These are phyloP conservation scores for Gobionotothen gibberifrons DNA, from an alignment of 2,797 vertebrate genomes.

Conservation along the genomic window DNA sequence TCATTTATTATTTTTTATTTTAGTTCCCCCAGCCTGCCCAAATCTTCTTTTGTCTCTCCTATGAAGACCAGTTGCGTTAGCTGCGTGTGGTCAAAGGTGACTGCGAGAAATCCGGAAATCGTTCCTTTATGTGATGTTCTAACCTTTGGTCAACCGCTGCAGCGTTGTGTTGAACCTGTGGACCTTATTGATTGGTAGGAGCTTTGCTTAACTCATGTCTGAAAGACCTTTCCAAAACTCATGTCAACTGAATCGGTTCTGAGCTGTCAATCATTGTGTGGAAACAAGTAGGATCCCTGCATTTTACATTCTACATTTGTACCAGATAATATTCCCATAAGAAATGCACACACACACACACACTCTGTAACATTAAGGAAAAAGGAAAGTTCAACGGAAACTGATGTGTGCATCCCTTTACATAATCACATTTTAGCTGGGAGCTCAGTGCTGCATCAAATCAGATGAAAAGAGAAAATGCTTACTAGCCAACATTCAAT, in stretches of 20 bases:
- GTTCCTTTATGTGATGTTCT: neutral
- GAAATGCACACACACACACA: neutral
- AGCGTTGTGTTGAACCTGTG: neutral
- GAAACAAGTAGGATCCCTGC: neutral
- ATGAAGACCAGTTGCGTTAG: neutral
- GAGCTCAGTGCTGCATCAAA: constrained; percentile 27
- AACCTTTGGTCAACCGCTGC: neutral
- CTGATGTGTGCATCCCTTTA: constrained; percentile 17
- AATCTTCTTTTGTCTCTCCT: neutral
- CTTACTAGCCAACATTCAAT: constrained; percentile 10
- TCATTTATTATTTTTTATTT: neutral
- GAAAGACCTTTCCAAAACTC: neutral
- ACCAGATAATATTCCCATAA: neutral
- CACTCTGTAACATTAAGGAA: neutral
- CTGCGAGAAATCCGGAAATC: neutral
- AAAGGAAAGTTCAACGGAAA: constrained; percentile 8
- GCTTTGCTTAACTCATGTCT: neutral
- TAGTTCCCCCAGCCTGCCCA: neutral
- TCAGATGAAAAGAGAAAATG: neutral
- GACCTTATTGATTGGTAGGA: neutral
- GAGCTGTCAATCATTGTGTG: neutral
- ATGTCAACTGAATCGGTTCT: neutral
- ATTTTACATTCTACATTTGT: neutral
- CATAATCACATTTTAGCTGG: constrained; percentile 44
- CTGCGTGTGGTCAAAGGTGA: constrained; percentile 1